Evolutionary conservation across 2,797 vertebrate genomes (phyloP), one percentile per base, ranked within the genome.

Genomic region (Channa striata): DNA sequence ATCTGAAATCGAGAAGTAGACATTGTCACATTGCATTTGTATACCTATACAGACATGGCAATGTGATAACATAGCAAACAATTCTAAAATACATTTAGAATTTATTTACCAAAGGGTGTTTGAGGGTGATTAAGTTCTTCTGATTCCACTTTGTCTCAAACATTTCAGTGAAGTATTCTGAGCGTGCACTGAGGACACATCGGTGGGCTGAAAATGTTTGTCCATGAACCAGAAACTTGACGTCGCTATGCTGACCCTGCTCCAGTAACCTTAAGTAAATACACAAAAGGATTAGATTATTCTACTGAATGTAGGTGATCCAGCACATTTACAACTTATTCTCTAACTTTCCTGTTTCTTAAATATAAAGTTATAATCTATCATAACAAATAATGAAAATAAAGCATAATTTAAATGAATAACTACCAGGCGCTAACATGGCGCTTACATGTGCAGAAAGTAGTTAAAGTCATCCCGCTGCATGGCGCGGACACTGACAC

Each of bases 61-160:
- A 13, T 56, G 8, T 21, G n/a, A 47, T 19, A 25, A 47, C n/a
- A 59, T 42, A 21, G 16, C 23, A 11, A 2, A 6, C 6, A 19
- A 10, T 17, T 17, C 11, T 11, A 20, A 0, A 44, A 40, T 37
- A 54, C 33, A 20, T 21, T 17, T 11, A 11, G 37, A 50, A 36
- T 25, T 4, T 21, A 62, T 34, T 76, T 91, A 99, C 97, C 96
- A 99, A 81, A 13, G 97, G 97, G 78, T 99, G 97, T 82, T 96
- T 96, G 68, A 99, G 95, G 11, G 94, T 95, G 78, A 99, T 97
- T 59, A 95, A 79, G 40, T 88, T 96, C 91, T 97, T 98, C 56
- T 93, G 95, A 74, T 94, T 97, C 98, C 97, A 99, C 54, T 98
- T 99, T 79, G 94, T 96, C 81, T 97, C 96, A 82, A 99, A 96